phyloP scores from a whole-genome alignment of 2,113 vertebrate genomes.

The Anarhynchus alexandrinus region DNA sequence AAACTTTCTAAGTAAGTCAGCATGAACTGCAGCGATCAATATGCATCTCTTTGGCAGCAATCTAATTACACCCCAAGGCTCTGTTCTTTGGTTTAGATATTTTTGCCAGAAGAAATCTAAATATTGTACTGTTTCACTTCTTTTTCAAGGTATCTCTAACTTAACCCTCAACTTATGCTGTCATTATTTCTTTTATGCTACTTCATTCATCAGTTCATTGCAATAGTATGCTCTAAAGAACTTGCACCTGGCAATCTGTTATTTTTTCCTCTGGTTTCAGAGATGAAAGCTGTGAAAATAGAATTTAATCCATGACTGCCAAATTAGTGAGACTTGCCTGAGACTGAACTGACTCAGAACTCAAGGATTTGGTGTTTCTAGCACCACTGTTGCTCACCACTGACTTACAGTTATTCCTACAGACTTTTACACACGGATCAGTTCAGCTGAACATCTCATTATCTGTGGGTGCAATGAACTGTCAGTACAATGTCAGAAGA shows the following conservation, averaged over 20 bases:
- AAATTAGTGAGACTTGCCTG: background rate
- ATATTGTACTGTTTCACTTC: background rate
- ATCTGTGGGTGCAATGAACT: background rate
- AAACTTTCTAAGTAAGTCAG: background rate
- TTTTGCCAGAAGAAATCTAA: background rate
- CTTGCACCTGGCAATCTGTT: background rate
- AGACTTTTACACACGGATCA: background rate
- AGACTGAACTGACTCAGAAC: background rate
- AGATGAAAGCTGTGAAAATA: background rate
- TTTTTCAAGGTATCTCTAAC: background rate
- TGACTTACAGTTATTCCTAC: background rate
- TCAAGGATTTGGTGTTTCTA: background rate
- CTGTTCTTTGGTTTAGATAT: background rate
- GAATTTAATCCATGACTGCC: background rate
- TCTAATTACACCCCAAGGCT: background rate
- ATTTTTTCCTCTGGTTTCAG: background rate
- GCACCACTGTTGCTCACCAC: background rate
- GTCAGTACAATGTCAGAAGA: background rate
- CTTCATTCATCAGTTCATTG: background rate
- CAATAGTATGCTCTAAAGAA: background rate
- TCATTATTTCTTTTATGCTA: background rate
- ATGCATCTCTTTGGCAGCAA: background rate
- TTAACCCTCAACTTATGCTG: background rate
- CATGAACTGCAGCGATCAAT: background rate
- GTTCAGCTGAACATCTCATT: background rate